Evolutionary conservation across 2,113 vertebrate genomes (phyloP).

Genomic region (Chaetodon auriga): DNA sequence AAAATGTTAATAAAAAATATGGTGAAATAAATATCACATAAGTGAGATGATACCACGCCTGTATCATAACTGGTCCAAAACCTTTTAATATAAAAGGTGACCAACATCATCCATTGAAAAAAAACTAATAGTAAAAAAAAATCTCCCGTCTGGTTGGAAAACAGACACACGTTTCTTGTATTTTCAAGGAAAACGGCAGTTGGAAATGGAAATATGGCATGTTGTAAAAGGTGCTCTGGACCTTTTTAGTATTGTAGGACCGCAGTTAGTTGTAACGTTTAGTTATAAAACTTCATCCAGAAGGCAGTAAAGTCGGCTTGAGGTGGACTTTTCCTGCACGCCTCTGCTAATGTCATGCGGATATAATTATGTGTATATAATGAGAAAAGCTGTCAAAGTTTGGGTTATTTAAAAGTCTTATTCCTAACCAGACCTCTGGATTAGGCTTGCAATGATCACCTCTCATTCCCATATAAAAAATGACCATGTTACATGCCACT

Average conservation of each 20-base stretch:
- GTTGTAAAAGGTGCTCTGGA: background rate
- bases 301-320: background rate
- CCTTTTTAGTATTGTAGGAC: background rate
- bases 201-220: slow-evolving; percentile 8
- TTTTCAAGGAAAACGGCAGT: slow-evolving; percentile 7
- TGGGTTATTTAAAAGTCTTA: slow-evolving; percentile 14
- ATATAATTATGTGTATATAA: slow-evolving; percentile 37
- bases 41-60: slow-evolving; percentile 41
- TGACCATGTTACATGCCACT: slow-evolving; percentile 38
- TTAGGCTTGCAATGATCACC: slow-evolving; percentile 93
- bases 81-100: slow-evolving; percentile 79
- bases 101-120: slow-evolving; percentile 17
- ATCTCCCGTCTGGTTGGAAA: slow-evolving; percentile 27
- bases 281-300: slow-evolving; percentile 2
- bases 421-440: slow-evolving; percentile 61
- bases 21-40: slow-evolving; percentile 59
- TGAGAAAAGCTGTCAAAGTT: slow-evolving; percentile 42
- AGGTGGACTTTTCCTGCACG: background rate
- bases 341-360: background rate
- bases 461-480: slow-evolving; percentile 23
- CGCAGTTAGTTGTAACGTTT: background rate
- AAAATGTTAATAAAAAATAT: slow-evolving; percentile 32
- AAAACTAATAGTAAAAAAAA: background rate
- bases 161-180: background rate
- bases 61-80: slow-evolving; percentile 31